phyloP scores from a whole-genome alignment of 2,797 vertebrate genomes.

The Sandelia bainsii region DNA sequence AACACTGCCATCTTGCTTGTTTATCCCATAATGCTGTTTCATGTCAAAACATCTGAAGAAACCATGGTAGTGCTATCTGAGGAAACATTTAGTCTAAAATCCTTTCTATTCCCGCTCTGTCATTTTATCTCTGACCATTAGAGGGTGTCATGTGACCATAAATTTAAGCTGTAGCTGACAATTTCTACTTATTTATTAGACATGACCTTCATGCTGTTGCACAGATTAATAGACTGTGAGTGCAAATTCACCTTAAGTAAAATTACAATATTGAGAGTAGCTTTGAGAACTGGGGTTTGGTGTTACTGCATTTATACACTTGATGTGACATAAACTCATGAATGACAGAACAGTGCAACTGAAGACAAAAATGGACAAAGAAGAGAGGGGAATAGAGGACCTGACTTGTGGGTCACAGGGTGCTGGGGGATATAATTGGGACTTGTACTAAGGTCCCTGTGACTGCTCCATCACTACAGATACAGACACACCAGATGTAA shows the following conservation, averaged over 20 bases:
- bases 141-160: conserved; percentile 25
- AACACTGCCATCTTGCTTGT: not conserved
- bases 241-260: not conserved
- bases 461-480: conserved; percentile 41
- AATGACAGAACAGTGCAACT: not conserved
- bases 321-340: not conserved
- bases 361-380: not conserved
- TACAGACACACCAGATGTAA: conserved; percentile 12
- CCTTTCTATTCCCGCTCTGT: not conserved
- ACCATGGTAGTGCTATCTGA: no score
- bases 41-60: not conserved
- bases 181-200: not conserved
- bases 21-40: not conserved
- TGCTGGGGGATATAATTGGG: conserved; percentile 2
- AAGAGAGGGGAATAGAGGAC: not conserved
- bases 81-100: not conserved
- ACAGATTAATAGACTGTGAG: not conserved
- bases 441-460: not conserved
- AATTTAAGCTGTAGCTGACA: not conserved
- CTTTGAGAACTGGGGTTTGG: not conserved
- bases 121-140: conserved; percentile 33
- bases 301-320: not conserved
- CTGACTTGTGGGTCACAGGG: conserved; percentile 20
- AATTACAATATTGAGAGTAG: not conserved
- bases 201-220: not conserved